Evolutionary conservation across 2,888 invertebrate genomes (phyloP), one percentile per base, ranked within the genome.

Genomic region (Hybos culiciformis): DNA sequence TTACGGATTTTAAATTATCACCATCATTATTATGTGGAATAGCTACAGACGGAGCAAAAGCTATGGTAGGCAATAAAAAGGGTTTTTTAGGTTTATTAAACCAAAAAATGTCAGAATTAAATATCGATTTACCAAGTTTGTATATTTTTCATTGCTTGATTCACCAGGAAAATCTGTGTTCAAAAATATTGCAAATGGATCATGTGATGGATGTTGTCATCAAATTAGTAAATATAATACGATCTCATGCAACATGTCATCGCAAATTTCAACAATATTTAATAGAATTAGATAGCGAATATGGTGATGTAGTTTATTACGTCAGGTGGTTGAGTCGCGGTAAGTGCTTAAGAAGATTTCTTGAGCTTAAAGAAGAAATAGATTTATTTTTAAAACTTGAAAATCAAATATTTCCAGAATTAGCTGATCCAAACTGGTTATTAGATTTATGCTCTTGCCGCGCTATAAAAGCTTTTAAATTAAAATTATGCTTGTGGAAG

Each of bases 321-420:
- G 31, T 44, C 18, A 44, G 40, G 18, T 40, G 44, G 44, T 17
- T 44, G 23, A 44, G n/a, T n/a, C 39, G 44, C 24, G 44, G 44
- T 33, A 39, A 26, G 29, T 36, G 34, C 24, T 36, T 44, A 20
- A 14, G 39, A 17, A 32, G 43, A 34, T 43, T 39, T 43, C 39
- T 23, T 39, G 39, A 43, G 24, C 39, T 43, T 24, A n/a, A 20
- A n/a, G 12, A 43, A 26, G 39, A 43, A 43, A 39, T 43, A 12
- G 34, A 39, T 12, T 34, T 34, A 15, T 39, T 43, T 43, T 38
- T 37, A 29, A 29, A 29, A 29, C 3, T 29, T 29, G 29, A 29
- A 29, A 29, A 29, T 29, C 29, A 6, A 31, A 31, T n/a, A 14
- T 31, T 32, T 33, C 33, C 33, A 33, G 33, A 33, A 33, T 33